These are phyloP conservation scores for Sturnira hondurensis DNA, from an alignment of 2,113 vertebrate species.

Conservation along the genomic window DNA sequence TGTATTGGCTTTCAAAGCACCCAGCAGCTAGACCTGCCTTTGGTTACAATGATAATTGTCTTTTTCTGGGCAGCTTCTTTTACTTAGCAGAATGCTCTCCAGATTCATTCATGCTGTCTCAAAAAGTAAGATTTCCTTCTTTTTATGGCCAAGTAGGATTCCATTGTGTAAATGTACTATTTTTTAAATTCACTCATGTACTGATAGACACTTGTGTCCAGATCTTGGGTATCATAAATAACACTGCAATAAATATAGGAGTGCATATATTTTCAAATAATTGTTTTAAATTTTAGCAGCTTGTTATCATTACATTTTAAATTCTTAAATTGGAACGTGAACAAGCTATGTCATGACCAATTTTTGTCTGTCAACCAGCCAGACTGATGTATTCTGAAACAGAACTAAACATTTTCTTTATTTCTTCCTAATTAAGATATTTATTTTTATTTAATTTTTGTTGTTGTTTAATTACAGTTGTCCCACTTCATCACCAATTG, in stretches of 20 bases:
- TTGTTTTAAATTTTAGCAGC: conserved; percentile 20
- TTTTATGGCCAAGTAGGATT: neutral
- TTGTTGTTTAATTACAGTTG: too few species aligned
- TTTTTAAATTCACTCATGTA: neutral
- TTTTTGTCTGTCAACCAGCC: conserved; percentile 18
- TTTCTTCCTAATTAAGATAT: neutral
- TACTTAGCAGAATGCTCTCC: neutral
- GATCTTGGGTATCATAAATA: neutral
- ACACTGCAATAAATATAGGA: neutral
- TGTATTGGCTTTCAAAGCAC: too few species aligned
- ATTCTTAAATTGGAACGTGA: conserved; percentile 59
- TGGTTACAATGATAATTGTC: neutral
- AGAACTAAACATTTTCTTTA: neutral
- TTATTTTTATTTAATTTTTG: neutral
- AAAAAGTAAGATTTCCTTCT: neutral
- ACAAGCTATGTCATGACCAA: conserved; percentile 7
- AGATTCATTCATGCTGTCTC: neutral
- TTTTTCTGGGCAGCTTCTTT: neutral
- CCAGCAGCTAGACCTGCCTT: too few species aligned
- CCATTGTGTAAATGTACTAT: neutral
- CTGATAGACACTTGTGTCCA: neutral
- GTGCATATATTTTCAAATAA: neutral
- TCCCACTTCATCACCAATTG: too few species aligned
- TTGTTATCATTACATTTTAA: conserved; percentile 47
- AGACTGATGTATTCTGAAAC: conserved; percentile 34